Percentiles rank a stretch among this genome's conserved stretches.
Evolutionary conservation across 2,797 vertebrate species (phyloP).

Genomic region (Spinus olivaceus): DNA sequence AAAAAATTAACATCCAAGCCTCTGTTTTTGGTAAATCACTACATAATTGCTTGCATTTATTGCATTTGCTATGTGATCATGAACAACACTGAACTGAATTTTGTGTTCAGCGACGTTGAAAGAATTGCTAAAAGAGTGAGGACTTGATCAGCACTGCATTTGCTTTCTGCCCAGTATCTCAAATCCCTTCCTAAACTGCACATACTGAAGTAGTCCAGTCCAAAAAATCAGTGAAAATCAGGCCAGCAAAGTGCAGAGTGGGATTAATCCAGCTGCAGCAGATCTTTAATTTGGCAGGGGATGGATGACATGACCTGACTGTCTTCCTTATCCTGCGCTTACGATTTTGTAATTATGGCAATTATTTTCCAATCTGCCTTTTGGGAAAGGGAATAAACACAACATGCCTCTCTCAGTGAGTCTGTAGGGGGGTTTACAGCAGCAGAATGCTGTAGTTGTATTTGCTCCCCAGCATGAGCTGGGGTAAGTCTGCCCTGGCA

Average conservation of each 20-base stretch:
- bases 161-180: background rate
- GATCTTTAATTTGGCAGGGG: constrained; percentile 31
- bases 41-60: background rate
- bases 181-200: background rate
- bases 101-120: background rate
- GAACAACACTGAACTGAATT: background rate
- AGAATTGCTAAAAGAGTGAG: background rate
- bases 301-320: constrained; percentile 19
- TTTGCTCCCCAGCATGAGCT: background rate
- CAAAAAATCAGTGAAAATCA: background rate
- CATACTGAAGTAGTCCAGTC: background rate
- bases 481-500: background rate
- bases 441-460: background rate
- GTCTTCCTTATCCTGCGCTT: constrained; percentile 21
- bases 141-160: background rate
- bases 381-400: constrained; percentile 40
- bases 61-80: background rate
- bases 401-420: background rate
- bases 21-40: background rate
- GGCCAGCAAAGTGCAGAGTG: background rate
- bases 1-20: background rate
- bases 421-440: background rate
- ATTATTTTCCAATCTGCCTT: constrained; percentile 26
- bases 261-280: background rate
- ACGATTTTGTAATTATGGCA: constrained; percentile 38